A percentile compares a stretch with the other conserved stretches of the same genome.
Conservation (phyloP, 2,888 invertebrate genomes). For the Pteria penguin region DNA sequence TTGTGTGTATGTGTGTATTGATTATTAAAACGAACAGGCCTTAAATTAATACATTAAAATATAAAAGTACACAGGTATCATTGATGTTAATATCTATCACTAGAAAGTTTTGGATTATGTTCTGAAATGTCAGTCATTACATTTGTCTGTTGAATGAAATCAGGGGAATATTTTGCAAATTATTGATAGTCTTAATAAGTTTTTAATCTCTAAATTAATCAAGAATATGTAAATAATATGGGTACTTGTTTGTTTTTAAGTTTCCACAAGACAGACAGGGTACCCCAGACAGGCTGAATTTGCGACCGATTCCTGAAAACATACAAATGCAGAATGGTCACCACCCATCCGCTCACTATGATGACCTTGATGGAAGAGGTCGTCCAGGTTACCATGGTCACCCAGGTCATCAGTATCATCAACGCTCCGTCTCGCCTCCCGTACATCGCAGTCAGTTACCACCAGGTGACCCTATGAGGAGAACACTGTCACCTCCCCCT, state of each 20-base stretch:
- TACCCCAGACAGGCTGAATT: conserved; percentile 62
- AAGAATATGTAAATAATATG: too few relatives aligned
- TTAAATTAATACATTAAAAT: too few relatives aligned
- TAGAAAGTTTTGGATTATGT: too few relatives aligned
- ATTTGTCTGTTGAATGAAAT: too few relatives aligned
- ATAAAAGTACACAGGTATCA: too few relatives aligned
- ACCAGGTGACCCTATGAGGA: conserved; percentile 49
- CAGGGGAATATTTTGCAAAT: too few relatives aligned
- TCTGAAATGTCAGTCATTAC: too few relatives aligned
- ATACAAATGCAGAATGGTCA: conserved; percentile 61
- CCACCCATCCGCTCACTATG: conserved; percentile 8
- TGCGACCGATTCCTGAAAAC: conserved; percentile 73
- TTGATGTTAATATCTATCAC: too few relatives aligned
- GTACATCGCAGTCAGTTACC: conserved; percentile 48
- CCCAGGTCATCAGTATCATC: background rate
- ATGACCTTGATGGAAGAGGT: conserved; percentile 17
- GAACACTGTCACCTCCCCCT: conserved; percentile 61
- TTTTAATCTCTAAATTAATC: too few relatives aligned
- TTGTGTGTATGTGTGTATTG: too few relatives aligned
- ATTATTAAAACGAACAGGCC: too few relatives aligned
- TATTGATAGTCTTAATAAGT: too few relatives aligned
- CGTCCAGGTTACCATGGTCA: background rate
- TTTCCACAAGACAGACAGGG: background rate
- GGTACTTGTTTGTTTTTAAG: background rate
- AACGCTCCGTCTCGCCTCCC: conserved; percentile 51